Conservation (phyloP, 2,113 vertebrate genomes). For the Monopterus albus region DNA sequence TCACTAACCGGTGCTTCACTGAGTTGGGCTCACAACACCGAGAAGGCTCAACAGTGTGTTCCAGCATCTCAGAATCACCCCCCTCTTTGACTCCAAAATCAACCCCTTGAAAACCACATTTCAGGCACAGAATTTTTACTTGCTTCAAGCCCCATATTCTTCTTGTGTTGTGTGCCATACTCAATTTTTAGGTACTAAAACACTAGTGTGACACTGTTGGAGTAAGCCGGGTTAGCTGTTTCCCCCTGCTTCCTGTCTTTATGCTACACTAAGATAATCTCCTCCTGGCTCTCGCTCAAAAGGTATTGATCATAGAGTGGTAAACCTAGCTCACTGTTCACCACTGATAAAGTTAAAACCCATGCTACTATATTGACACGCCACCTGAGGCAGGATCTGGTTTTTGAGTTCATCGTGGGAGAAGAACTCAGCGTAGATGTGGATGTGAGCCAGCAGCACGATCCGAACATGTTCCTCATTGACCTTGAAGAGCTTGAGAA, state of each 20-base stretch:
- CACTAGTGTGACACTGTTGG: neutral
- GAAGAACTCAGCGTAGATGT: constrained; percentile 91
- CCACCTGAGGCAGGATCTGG: constrained; percentile 94
- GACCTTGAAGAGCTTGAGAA: constrained; percentile 92
- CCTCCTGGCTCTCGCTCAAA: neutral
- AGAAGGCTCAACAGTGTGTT: no score
- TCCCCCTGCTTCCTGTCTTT: no score
- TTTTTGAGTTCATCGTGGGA: constrained; percentile 91
- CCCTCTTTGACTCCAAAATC: no score
- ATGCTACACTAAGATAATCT: neutral
- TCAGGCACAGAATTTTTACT: no score
- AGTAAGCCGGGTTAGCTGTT: neutral
- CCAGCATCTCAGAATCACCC: no score
- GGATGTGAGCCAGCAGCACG: constrained; percentile 91
- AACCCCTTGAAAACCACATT: no score
- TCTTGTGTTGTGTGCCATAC: no score
- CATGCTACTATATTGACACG: neutral
- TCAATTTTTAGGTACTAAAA: neutral
- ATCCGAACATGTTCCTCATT: constrained; percentile 94
- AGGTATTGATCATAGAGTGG: neutral
- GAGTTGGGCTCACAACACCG: no score
- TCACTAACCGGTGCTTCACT: no score
- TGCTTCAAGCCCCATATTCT: no score
- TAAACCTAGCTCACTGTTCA: neutral
- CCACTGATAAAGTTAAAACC: neutral